Evolutionary conservation across 2,888 invertebrate species (phyloP), one percentile per base, ranked within the genome.

Genomic region (Acrobasis suavella): DNA sequence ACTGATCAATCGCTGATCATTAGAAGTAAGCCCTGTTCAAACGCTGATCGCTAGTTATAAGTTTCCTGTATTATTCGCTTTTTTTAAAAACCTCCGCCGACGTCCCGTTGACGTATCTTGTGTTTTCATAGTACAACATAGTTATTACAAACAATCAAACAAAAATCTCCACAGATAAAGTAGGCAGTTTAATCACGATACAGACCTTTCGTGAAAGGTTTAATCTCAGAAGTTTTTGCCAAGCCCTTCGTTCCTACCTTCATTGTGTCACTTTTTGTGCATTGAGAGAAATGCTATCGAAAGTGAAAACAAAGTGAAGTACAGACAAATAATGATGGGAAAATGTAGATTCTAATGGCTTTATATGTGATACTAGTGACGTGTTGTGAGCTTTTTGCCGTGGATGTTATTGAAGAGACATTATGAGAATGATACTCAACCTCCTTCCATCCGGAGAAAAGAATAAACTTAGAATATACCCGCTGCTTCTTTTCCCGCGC

Each of bases 291-390:
- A 64, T 63, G 46, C 52, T 22, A 52, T 56, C 16, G 65, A 65
- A 67, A 64, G 67, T 64, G 67, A 67, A 64, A 65, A 67, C 61
- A 60, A 58, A 58, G 16, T 16, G 17, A 22, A 50, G 32, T 38
- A 16, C 22, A 9, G 42, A 16, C 14, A 42, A 56, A 17, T 17
- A 56, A n/a, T 17, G 38, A 51, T 60, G 50, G 60, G 51, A 60
- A 60, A 60, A 51, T 37, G 8, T 7, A 16, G 38, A n/a, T 55
- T 55, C 38, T 38, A 55, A 56, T 17, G 55, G 38, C 9, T 56
- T 9, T 42, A 12, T 42, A 12, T 17, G 8, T 16, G 17, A 15
- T 42, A 55, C 16, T 17, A 17, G 56, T 42, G 5, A 39, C 38
- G 37, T 55, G 38, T 32, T 32, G 7, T 8, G 32, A 32, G 16